These are phyloP conservation scores for Marronus borbonicus DNA, from an alignment of 2,888 invertebrate genomes.

Conservation along the genomic window DNA sequence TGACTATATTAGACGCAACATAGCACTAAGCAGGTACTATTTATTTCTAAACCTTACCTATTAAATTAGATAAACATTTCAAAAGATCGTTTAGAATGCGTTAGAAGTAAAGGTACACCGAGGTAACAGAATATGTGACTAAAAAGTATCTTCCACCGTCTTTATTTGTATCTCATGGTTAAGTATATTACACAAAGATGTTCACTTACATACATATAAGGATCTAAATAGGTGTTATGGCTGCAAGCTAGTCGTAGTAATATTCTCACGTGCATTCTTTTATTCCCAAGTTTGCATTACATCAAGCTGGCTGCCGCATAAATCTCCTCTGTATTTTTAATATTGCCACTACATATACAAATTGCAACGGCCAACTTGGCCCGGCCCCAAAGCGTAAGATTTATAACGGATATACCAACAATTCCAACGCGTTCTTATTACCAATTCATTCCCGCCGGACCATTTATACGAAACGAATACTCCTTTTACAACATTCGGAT, in stretches of 20 bases:
- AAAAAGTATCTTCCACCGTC: no score
- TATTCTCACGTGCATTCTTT: background rate
- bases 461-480: constrained; percentile 25
- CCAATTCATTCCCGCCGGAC: constrained; percentile 31
- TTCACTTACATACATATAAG: no score
- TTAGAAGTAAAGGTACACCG: no score
- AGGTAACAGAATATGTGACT: no score
- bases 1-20: no score
- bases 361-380: constrained; percentile 34
- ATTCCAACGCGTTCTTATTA: constrained; percentile 34
- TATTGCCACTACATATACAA: constrained; percentile 29
- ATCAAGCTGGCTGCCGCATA: constrained; percentile 8
- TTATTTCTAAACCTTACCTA: no score
- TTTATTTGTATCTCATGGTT: no score
- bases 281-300: background rate
- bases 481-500: background rate
- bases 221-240: no score
- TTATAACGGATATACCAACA: constrained; percentile 35
- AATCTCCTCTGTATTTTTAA: constrained; percentile 29
- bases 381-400: constrained; percentile 18
- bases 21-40: no score
- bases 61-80: no score
- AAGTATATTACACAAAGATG: no score
- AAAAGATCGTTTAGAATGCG: no score
- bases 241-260: background rate